Conservation (phyloP, 1,140 invertebrate species). For the Rhizoglyphus robini region DNA sequence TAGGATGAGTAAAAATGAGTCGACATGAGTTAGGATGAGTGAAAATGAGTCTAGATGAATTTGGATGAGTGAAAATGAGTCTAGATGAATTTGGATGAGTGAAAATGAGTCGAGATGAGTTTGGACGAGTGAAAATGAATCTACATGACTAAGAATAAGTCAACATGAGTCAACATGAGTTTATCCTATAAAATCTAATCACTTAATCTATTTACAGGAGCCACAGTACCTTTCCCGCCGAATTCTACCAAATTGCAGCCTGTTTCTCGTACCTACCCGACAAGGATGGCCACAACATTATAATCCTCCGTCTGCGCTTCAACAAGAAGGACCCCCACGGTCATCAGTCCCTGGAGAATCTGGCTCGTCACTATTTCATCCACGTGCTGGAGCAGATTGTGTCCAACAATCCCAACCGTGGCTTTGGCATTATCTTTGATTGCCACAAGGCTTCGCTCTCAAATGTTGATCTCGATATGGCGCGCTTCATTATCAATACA, state of each 20-base stretch:
- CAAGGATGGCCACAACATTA: neutral
- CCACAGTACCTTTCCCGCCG: constrained; percentile 15
- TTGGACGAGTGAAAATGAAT: neutral
- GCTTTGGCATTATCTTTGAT: constrained; percentile 17
- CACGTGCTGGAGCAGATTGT: constrained; percentile 14
- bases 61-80: too few species aligned
- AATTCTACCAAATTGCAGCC: constrained; percentile 16
- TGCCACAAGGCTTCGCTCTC: constrained; percentile 15
- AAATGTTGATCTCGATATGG: constrained; percentile 19
- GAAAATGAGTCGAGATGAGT: too few species aligned
- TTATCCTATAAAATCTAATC: too few species aligned
- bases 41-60: too few species aligned
- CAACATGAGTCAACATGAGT: too few species aligned
- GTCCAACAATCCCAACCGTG: neutral
- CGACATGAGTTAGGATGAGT: too few species aligned
- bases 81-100: too few species aligned
- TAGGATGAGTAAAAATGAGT: too few species aligned
- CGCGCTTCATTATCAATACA: constrained; percentile 18
- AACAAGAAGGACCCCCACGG: neutral
- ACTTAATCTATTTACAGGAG: neutral
- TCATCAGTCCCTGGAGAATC: neutral
- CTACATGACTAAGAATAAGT: neutral
- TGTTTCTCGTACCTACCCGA: constrained; percentile 18
- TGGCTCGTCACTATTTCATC: constrained; percentile 18
- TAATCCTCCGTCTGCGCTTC: neutral